Conservation (phyloP, 2,888 invertebrate species). For the Lithophane ornitopus region DNA sequence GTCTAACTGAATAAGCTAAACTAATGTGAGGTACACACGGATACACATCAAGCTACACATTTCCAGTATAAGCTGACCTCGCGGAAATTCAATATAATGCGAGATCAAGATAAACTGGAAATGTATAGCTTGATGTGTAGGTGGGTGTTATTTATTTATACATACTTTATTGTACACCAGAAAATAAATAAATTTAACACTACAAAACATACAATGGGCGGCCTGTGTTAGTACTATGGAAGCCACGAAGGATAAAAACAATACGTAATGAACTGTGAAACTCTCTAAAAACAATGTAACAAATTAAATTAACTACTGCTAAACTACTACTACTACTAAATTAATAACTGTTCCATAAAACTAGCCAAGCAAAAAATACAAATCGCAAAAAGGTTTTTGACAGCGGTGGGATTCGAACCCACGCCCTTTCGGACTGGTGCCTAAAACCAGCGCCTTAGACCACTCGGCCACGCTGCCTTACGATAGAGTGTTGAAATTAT, state of each 20-base stretch:
- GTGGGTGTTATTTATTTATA: no score
- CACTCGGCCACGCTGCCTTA: constrained; percentile 93
- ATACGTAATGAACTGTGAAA: not conserved
- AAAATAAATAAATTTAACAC: no score
- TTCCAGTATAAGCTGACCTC: no score
- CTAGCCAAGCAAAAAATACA: not conserved
- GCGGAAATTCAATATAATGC: no score
- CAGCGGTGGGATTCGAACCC: constrained; percentile 94
- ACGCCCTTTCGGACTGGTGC: constrained; percentile 93
- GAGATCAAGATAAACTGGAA: no score
- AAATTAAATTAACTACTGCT: no score
- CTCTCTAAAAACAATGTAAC: not conserved
- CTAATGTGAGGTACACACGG: not conserved
- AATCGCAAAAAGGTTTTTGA: constrained; percentile 78
- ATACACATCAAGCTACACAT: no score
- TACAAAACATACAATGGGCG: no score
- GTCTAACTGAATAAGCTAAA: not conserved
- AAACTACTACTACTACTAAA: no score
- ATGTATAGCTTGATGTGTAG: no score
- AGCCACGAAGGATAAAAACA: not conserved
- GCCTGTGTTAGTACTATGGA: not conserved
- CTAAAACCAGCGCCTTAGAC: constrained; percentile 94
- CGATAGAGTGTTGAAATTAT: constrained; percentile 88
- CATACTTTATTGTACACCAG: no score
- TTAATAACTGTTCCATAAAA: not conserved